Conservation (phyloP, 2,797 vertebrate genomes). For the Pseudocheirus occidentalis region DNA sequence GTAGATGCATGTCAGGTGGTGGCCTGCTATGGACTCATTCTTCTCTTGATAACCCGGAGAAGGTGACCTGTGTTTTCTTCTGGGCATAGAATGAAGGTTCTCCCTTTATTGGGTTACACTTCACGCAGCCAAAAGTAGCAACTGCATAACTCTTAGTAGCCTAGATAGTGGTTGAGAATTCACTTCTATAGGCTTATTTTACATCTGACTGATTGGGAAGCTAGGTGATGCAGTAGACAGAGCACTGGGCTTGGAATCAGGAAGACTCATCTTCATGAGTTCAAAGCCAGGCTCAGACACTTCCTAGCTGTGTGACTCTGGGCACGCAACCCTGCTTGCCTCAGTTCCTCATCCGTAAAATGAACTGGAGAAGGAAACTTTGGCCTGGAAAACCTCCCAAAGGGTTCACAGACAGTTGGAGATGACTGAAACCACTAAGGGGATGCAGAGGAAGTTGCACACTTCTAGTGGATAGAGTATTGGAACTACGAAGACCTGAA, state of each 20-base stretch:
- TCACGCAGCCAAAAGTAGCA: not conserved
- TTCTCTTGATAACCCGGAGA: not conserved
- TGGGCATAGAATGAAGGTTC: not conserved
- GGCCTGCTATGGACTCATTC: not conserved
- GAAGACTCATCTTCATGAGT: not conserved
- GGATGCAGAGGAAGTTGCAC: not conserved
- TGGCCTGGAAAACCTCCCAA: not conserved
- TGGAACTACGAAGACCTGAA: not conserved
- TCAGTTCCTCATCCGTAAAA: not conserved
- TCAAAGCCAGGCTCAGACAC: not conserved
- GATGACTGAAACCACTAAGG: not conserved
- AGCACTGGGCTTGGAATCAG: not conserved
- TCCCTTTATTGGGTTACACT: not conserved
- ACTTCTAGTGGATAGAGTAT: not conserved
- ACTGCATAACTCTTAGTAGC: not conserved
- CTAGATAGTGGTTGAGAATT: not conserved
- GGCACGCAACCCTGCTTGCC: not conserved
- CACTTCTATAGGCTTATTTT: not conserved
- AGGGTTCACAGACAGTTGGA: not conserved
- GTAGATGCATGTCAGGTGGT: not conserved
- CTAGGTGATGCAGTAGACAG: not conserved
- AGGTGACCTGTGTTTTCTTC: not conserved
- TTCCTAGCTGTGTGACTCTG: not conserved
- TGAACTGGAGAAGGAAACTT: not conserved
- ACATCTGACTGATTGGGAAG: not conserved